These are phyloP conservation scores for Lagodon rhomboides DNA, from an alignment of 2,797 vertebrate species.

Conservation along the genomic window DNA sequence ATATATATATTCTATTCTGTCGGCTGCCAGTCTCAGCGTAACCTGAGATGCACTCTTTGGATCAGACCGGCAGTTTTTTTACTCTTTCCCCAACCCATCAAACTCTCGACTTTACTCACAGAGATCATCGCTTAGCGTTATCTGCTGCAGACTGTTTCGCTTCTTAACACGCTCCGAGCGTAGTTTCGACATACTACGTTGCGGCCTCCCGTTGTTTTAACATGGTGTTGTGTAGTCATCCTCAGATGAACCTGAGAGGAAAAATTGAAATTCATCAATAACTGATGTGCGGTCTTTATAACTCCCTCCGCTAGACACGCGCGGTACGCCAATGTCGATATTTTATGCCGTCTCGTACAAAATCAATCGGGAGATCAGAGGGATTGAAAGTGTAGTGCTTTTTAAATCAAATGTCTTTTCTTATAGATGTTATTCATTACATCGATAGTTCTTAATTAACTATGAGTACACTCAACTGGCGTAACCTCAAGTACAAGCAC, in stretches of 20 bases:
- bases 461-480: conserved; percentile 25
- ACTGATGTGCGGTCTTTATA: not conserved
- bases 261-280: not conserved
- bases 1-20: conserved; percentile 53
- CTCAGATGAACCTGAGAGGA: not conserved
- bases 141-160: conserved; percentile 16
- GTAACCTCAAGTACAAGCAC: conserved; percentile 34
- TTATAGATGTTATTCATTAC: conserved; percentile 12
- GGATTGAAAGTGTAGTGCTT: conserved; percentile 3
- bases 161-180: conserved; percentile 22
- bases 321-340: too few species aligned
- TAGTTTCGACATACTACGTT: not conserved
- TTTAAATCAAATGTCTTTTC: conserved; percentile 30
- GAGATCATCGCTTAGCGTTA: conserved; percentile 26
- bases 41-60: conserved; percentile 40
- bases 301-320: not conserved
- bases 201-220: not conserved
- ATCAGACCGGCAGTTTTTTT: conserved; percentile 20
- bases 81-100: not conserved
- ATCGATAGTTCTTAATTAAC: conserved; percentile 43
- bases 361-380: conserved; percentile 23
- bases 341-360: conserved; percentile 12
- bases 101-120: conserved; percentile 12
- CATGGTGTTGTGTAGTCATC: not conserved
- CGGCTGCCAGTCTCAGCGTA: conserved; percentile 27